These are phyloP conservation scores for Drosophila pectinifera DNA, from an alignment of 1,140 invertebrate genomes.

Conservation along the genomic window DNA sequence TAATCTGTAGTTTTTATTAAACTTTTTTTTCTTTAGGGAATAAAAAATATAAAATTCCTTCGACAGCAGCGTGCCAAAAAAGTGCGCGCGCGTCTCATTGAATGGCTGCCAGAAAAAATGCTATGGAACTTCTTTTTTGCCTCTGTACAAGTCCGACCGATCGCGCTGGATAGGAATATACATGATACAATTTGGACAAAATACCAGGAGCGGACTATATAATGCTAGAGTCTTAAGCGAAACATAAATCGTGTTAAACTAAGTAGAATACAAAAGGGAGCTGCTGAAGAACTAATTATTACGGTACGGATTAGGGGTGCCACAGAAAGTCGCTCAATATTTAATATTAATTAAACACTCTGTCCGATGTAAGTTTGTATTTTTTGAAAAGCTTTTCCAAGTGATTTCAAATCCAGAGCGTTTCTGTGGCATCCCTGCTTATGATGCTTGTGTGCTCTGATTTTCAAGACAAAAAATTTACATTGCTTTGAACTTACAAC, in stretches of 20 bases:
- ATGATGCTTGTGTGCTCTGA: constrained; percentile 14
- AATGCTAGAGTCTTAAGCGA: constrained; percentile 38
- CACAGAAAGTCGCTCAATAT: not conserved
- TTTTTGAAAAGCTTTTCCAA: not conserved
- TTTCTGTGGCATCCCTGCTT: not conserved
- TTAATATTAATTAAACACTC: too few species aligned
- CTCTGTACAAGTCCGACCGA: constrained; percentile 70
- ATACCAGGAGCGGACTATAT: constrained; percentile 45
- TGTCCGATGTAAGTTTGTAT: too few species aligned
- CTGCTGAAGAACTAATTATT: constrained; percentile 30
- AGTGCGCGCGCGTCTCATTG: constrained; percentile 66
- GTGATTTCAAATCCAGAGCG: not conserved
- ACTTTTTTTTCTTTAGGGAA: constrained; percentile 85
- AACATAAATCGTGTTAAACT: constrained; percentile 35
- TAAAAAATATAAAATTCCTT: constrained; percentile 85
- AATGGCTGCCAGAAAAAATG: constrained; percentile 83
- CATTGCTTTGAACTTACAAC: constrained; percentile 29
- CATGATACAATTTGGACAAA: constrained; percentile 43
- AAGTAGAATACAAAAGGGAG: constrained; percentile 43
- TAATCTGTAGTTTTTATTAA: constrained; percentile 82
- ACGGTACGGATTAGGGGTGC: not conserved
- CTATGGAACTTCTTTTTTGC: constrained; percentile 66
- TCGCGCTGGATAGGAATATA: constrained; percentile 41
- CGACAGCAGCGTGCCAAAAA: constrained; percentile 70
- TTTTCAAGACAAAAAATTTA: constrained; percentile 37